Conservation (phyloP, 2,888 invertebrate species). For the Macrosoma leucophasiata region DNA sequence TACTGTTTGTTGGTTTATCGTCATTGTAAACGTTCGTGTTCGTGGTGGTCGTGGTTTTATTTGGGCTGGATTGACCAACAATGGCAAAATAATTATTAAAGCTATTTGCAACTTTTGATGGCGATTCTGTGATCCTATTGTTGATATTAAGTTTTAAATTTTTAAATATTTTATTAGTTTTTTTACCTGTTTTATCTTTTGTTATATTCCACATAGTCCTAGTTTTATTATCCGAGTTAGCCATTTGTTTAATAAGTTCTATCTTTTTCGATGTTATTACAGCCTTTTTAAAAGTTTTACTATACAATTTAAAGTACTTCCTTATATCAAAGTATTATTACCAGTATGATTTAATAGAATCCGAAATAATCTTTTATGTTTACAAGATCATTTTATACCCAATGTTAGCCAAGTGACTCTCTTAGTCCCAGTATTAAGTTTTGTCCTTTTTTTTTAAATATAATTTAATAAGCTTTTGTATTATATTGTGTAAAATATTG, state of each 20-base stretch:
- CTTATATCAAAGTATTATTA: not conserved
- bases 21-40: not conserved
- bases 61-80: not conserved
- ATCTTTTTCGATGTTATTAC: not conserved
- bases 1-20: not conserved
- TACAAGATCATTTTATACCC: slow-evolving; percentile 1
- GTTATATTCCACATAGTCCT: slow-evolving; percentile 7
- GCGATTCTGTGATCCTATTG: not conserved
- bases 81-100: slow-evolving; percentile 9
- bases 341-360: not conserved
- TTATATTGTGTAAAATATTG: slow-evolving; percentile 1
- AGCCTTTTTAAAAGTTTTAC: not conserved
- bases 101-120: slow-evolving; percentile 1
- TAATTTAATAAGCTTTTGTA: slow-evolving; percentile 5
- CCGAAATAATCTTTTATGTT: not conserved
- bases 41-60: not conserved
- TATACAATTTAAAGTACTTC: not conserved
- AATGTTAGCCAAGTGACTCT: not conserved
- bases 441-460: slow-evolving; percentile 8
- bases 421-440: not conserved
- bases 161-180: not conserved
- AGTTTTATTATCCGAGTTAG: slow-evolving; percentile 1
- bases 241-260: not conserved
- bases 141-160: slow-evolving; percentile 2
- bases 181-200: slow-evolving; percentile 4